Evolutionary conservation across 2,888 invertebrate genomes (phyloP), one percentile per base, ranked within the genome.

Genomic region (Synergus japonicus): DNA sequence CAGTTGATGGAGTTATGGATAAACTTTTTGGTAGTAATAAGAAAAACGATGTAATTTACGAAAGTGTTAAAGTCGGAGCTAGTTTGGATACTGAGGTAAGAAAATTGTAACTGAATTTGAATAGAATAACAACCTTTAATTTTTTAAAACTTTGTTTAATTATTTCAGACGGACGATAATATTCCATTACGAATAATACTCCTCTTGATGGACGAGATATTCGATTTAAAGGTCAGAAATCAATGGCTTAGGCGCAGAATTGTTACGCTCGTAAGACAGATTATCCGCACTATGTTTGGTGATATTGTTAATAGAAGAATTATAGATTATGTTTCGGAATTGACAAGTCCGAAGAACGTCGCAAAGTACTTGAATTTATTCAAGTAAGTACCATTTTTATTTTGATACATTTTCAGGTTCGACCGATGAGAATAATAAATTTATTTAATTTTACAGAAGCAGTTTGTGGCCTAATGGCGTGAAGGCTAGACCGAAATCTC

Each of bases 281-380:
- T 97, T 78, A 94, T 97, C 76, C 94, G 96, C 84, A 95, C 96
- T 22, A 96, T 96, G 93, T 95, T 96, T 88, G 97, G 97, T 29
- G 96, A 97, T 89, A 96, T 96, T 85, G 96, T 97, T 60, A 97
- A 97, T 92, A 93, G 97, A 87, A 95, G 97, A 91, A 98, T 98
- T 82, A 94, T 98, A 77, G 98, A 98, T 88, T 96, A 97, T 88
- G 97, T 98, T 1, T 96, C 97, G 41, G 95, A 95, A 83, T 93
- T 97, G 87, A 98, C 98, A 0, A 97, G 97, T 83, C 97, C 98
- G 0, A 95, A 96, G 83, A 97, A 97, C 89, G 96, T 98, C 66
- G 97, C 97, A 1, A 96, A 96, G 88, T 98, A 98, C 92, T 93
- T 98, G 81, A 95, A 95, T 90, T 94, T 95, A 44, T 96, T 98